phyloP scores from a whole-genome alignment of 2,888 invertebrate species.

The Morpho deidamia region DNA sequence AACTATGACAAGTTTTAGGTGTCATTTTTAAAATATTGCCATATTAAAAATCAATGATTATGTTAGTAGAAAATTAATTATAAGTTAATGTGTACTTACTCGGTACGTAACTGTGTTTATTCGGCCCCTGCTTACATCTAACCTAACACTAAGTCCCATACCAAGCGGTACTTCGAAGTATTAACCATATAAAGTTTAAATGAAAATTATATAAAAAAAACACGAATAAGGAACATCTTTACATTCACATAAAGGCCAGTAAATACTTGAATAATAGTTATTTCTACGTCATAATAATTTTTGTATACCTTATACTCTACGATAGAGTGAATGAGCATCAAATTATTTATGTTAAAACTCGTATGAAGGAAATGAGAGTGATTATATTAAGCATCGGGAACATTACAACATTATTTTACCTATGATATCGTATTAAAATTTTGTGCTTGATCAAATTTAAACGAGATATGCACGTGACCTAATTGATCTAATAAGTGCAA shows the following conservation, averaged over 20 bases:
- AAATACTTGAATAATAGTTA: slow-evolving; percentile 65
- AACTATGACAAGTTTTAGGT: too few relatives aligned
- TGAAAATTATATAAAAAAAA: slow-evolving; percentile 34
- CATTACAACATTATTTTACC: slow-evolving; percentile 10
- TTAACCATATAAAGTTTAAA: slow-evolving; percentile 37
- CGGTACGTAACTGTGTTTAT: background rate
- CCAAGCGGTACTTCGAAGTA: slow-evolving; percentile 51
- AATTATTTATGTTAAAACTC: slow-evolving; percentile 35
- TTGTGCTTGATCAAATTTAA: slow-evolving; percentile 6
- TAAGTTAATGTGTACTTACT: too few relatives aligned
- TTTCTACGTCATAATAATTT: slow-evolving; percentile 65
- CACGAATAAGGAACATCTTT: slow-evolving; percentile 49
- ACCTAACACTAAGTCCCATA: slow-evolving; percentile 51
- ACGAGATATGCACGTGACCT: slow-evolving; percentile 34
- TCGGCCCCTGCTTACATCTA: slow-evolving; percentile 44
- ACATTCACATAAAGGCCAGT: slow-evolving; percentile 62
- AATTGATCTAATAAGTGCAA: slow-evolving; percentile 51
- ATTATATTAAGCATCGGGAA: slow-evolving; percentile 13
- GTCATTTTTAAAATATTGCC: too few relatives aligned
- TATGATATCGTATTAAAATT: background rate
- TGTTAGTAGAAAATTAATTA: too few relatives aligned
- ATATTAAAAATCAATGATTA: too few relatives aligned
- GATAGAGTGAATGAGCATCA: slow-evolving; percentile 66
- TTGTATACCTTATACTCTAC: slow-evolving; percentile 59
- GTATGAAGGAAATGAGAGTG: slow-evolving; percentile 23